Percentiles rank a stretch among this genome's conserved stretches.
These are phyloP conservation scores for Oreochromis mossambicus DNA, from an alignment of 2,797 vertebrate species.

Conservation along the genomic window DNA sequence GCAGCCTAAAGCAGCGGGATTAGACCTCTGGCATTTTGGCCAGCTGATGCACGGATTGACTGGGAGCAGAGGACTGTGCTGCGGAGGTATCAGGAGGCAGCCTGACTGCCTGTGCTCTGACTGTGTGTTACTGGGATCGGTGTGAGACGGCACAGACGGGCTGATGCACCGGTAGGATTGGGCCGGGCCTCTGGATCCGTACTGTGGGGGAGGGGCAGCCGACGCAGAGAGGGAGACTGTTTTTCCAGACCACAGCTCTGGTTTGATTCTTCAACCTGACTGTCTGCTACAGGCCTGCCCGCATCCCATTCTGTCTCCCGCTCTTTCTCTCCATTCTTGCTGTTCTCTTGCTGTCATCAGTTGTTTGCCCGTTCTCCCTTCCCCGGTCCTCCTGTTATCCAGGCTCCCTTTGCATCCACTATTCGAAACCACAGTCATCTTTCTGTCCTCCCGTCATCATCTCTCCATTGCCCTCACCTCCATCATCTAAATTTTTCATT, in stretches of 20 bases:
- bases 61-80: slow-evolving; percentile 34
- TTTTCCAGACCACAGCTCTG: slow-evolving; percentile 67
- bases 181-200: slow-evolving; percentile 71
- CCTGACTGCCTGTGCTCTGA: slow-evolving; percentile 36
- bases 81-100: slow-evolving; percentile 36
- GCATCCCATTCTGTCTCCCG: slow-evolving; percentile 41
- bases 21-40: slow-evolving; percentile 53
- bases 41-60: slow-evolving; percentile 60
- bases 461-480: slow-evolving; percentile 18
- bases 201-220: slow-evolving; percentile 75
- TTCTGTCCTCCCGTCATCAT: slow-evolving; percentile 13
- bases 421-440: slow-evolving; percentile 11
- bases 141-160: slow-evolving; percentile 43
- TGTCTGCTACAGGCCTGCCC: slow-evolving; percentile 60
- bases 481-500: slow-evolving; percentile 31
- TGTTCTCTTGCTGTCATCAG: slow-evolving; percentile 35
- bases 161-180: slow-evolving; percentile 70
- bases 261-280: slow-evolving; percentile 62
- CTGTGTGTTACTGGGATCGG: slow-evolving; percentile 34
- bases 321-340: slow-evolving; percentile 37
- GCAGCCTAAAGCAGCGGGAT: slow-evolving; percentile 61
- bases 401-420: slow-evolving; percentile 26
- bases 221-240: slow-evolving; percentile 68
- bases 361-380: not conserved
- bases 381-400: slow-evolving; percentile 50